phyloP scores from a whole-genome alignment of 2,797 vertebrate genomes.

The Clarias laeviceps region DNA sequence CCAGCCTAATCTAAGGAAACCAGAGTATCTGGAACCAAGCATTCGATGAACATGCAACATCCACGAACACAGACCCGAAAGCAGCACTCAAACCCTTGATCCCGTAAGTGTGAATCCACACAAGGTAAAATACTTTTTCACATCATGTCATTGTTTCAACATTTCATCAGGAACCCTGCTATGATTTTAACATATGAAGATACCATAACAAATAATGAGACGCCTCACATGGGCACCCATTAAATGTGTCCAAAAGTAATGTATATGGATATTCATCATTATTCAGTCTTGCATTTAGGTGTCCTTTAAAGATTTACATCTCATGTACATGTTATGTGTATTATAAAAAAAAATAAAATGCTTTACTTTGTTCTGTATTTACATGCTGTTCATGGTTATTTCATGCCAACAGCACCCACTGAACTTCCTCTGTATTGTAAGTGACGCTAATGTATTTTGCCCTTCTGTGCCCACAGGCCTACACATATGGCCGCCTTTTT shows the following conservation, averaged over 20 bases:
- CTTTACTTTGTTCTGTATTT: not conserved
- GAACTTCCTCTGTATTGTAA: not conserved
- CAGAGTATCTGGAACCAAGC: too few species aligned
- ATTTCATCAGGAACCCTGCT: not conserved
- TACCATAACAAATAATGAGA: not conserved
- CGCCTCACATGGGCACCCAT: not conserved
- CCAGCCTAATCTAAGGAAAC: too few species aligned
- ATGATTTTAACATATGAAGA: not conserved
- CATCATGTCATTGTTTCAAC: not conserved
- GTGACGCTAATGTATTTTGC: conserved; percentile 10
- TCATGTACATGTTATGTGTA: not conserved
- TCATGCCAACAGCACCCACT: not conserved
- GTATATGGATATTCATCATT: not conserved
- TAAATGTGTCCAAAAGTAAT: not conserved
- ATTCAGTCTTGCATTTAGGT: not conserved
- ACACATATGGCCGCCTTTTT: conserved; percentile 20
- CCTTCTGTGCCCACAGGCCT: conserved; percentile 5
- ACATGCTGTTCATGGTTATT: not conserved
- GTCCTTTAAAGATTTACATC: not conserved
- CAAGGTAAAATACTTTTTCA: not conserved
- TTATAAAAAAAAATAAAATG: not conserved
- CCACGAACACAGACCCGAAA: too few species aligned
- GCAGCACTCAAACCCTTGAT: too few species aligned
- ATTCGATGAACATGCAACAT: too few species aligned
- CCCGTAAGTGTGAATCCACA: too few species aligned